Evolutionary conservation across 2,888 invertebrate genomes (phyloP), one percentile per base, ranked within the genome.

Genomic region (Automeris io): DNA sequence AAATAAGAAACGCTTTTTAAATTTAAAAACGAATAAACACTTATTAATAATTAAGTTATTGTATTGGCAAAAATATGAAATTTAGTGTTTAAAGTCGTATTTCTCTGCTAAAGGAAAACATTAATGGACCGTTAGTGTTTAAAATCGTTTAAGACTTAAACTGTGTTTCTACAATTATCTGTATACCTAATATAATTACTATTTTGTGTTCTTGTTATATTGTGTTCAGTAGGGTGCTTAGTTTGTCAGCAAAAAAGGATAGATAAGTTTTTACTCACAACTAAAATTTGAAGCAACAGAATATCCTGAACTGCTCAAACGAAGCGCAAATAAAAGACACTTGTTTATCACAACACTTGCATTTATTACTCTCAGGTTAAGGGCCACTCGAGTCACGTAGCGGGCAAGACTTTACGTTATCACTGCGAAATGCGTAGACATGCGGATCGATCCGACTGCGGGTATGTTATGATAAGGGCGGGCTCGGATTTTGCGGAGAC

Each of bases 361-460:
- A 48, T 47, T 44, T 43, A 41, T 49, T 46, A 29, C 16, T 29
- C 16, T 16, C 16, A 29, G 13, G 19, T 19, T 19, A 19, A 57
- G 57, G 53, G 62, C 57, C 70, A 76, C 70, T 67, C 56, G 54
- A 63, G 68, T 73, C 73, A 77, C 72, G 62, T 45, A 57, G 51
- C 59, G 64, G 62, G 54, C 49, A 58, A 51, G 53, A 57, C 51
- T 51, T 56, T 49, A 49, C 63, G 71, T 71, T 74, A 73, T 74
- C 72, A 74, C 59, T 51, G 51, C 47, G 60, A 51, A 47, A 57
- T 61, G 62, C 63, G 64, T 60, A 59, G 59, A 73, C 68, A 68
- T 69, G 68, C 74, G 72, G 78, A 85, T 85, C 85, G 85, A 85
- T 85, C 66, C 69, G 66, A 65, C 64, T 66, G 72, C 72, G 70